Base-by-base conservation (phyloP, 2,113 vertebrate species). In the Catharus bicknelli region DNA sequence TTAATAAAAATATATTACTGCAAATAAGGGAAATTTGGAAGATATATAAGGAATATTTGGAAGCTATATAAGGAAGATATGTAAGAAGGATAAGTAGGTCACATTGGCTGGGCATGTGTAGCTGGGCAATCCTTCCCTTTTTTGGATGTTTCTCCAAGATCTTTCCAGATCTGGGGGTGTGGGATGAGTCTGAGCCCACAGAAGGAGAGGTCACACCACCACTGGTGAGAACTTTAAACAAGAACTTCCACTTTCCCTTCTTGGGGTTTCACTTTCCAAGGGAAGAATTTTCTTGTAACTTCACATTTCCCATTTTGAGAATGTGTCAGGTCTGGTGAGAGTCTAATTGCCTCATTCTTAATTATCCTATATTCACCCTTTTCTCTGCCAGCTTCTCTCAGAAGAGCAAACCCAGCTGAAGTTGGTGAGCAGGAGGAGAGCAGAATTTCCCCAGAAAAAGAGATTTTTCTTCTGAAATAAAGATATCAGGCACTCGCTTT, bases 281-380 rank as follows among this genome's bases (percentile, higher is more conserved):
- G 20, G 21, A 69, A 11, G 23, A 67, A 63, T 70, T 61, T 87
- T 40, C 50, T 76, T 38, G 5, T 13, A 61, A 26, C 32, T 64
- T 51, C 23, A 8, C 32, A 25, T 90, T 89, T 94, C 72, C 62
- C 70, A 5, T 27, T 50, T 7, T 55, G 45, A 88, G 82, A 16
- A 40, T 6, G 11, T 57, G 43, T 13, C 55, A 16, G 20, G 20
- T 75, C 77, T 90, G 50, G 13, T 27, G 32, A 73, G 75, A 58
- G 16, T 8, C 55, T 90, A 58, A 85, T 93, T 92, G 36, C 30
- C 48, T 84, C 61, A 11, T 66, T 70, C 43, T 38, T 86, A 66
- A 67, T 73, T 66, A 73, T 23, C 9, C 30, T 34, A 1, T 25
- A 9, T 22, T 75, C 50, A 68, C 26, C 50, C 62, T 50, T 68